Evolutionary conservation across 37 sponge, comb jelly and placozoan genomes (phyloP).

Genomic region (Corticium candelabrum): DNA sequence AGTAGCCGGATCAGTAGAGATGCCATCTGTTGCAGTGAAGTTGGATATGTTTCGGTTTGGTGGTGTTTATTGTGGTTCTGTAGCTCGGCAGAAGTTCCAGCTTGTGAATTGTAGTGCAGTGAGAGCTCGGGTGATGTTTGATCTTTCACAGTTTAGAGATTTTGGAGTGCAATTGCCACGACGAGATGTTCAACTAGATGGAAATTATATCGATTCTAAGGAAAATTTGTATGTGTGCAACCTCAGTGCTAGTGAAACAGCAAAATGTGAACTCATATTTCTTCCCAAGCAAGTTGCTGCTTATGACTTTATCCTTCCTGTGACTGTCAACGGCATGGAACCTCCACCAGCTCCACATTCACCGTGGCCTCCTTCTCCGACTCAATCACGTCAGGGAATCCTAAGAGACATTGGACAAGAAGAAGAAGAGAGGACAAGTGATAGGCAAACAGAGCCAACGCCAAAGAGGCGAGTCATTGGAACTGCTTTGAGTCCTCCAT

Average conservation of each 20-base stretch:
- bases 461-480: not conserved
- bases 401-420: not conserved
- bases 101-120: slow-evolving; percentile 36
- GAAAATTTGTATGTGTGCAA: slow-evolving; percentile 19
- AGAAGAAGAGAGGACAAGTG: not conserved
- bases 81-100: slow-evolving; percentile 26
- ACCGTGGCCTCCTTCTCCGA: slow-evolving; percentile 63
- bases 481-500: not conserved
- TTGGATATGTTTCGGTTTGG: slow-evolving; percentile 62
- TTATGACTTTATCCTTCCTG: slow-evolving; percentile 81
- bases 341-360: slow-evolving; percentile 67
- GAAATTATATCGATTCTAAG: slow-evolving; percentile 15
- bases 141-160: slow-evolving; percentile 34
- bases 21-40: slow-evolving; percentile 48
- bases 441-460: not conserved
- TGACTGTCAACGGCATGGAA: slow-evolving; percentile 66
- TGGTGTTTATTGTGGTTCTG: slow-evolving; percentile 59
- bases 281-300: slow-evolving; percentile 60
- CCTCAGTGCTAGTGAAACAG: slow-evolving; percentile 24
- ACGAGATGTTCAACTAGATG: slow-evolving; percentile 9
- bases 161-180: slow-evolving; percentile 32
- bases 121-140: slow-evolving; percentile 39
- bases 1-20: slow-evolving; percentile 52
- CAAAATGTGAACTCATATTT: slow-evolving; percentile 23
- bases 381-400: slow-evolving; percentile 7